Evolutionary conservation across 1,140 invertebrate genomes (phyloP), one percentile per base, ranked within the genome.

Genomic region (Drosophila ambigua): DNA sequence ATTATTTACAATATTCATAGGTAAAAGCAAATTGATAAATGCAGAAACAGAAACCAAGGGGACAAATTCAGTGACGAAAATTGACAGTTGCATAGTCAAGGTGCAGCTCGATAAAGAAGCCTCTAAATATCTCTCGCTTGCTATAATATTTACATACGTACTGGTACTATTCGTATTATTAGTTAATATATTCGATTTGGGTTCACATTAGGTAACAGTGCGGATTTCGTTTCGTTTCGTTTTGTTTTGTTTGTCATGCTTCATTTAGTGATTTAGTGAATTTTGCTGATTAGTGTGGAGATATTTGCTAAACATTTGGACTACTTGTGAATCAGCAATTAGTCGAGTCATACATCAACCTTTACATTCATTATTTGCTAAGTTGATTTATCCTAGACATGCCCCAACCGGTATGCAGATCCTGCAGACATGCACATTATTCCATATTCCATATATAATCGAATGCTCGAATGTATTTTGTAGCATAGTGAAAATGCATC

Each of bases 191-290:
- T 74, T 69, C 57, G 43, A 43, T 57, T 43, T 72, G 54, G 7
- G 16, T 60, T 68, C 61, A 67, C 62, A 77, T 71, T 75, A 78
- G 77, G 65, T 82, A 81, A 87, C 82, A 82, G 78, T 81, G 79
- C 79, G 54, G 46, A 54, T 43, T 77, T 39, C 49, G 53, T 16
- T 16, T 39, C 49, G 53, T 16, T 16, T 16, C 1, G 16, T 24
- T 35, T 61, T 57, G n/a, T 24, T n/a, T 15, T 55, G 15, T 28
- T 61, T 55, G 39, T 50, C 48, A 75, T 55, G 51, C 46, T 46
- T 65, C 35, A 46, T 28, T 49, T 13, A 11, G 59, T 77, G 76
- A 26, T 35, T 35, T 67, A 31, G 59, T 35, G 55, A 49, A 54
- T 61, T 61, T 52, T 45, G 75, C 28, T 61, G 55, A 55, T 63